phyloP scores from a whole-genome alignment of 2,797 vertebrate species.

The Chloroceryle amazona region DNA sequence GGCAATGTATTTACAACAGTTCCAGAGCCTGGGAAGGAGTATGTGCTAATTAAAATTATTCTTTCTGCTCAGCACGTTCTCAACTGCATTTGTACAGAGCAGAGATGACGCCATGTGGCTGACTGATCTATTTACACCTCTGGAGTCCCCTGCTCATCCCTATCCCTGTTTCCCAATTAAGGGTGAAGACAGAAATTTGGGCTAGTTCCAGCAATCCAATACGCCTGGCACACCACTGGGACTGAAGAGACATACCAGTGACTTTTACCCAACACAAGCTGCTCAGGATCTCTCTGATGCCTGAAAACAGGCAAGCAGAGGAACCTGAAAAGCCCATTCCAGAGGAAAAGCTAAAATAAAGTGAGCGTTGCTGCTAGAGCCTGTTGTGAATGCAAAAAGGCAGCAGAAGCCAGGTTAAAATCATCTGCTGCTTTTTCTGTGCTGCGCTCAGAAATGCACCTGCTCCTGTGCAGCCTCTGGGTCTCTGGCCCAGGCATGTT shows the following conservation, averaged over 20 bases:
- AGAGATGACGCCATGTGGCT: conserved; percentile 56
- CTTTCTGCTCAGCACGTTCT: background rate
- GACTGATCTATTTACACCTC: conserved; percentile 61
- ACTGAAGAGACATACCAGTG: background rate
- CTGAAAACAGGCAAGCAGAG: background rate
- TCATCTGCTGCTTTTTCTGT: background rate
- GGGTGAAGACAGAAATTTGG: conserved; percentile 29
- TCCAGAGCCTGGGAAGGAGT: background rate
- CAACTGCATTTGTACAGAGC: conserved; percentile 21
- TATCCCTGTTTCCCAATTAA: background rate
- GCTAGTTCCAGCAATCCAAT: background rate
- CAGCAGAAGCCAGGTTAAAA: background rate
- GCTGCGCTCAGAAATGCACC: accelerated
- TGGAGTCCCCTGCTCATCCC: conserved; percentile 17
- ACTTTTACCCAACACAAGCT: background rate
- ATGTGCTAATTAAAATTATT: background rate
- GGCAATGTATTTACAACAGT: background rate
- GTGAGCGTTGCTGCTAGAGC: background rate
- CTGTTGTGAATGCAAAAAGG: background rate
- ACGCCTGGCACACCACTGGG: background rate
- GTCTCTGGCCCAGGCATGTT: accelerated
- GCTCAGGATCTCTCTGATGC: background rate
- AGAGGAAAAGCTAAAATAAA: background rate
- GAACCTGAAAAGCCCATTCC: background rate
- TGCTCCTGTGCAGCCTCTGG: background rate